These are phyloP conservation scores for Bombus haemorrhoidalis DNA, from an alignment of 1,140 invertebrate species.

Conservation along the genomic window DNA sequence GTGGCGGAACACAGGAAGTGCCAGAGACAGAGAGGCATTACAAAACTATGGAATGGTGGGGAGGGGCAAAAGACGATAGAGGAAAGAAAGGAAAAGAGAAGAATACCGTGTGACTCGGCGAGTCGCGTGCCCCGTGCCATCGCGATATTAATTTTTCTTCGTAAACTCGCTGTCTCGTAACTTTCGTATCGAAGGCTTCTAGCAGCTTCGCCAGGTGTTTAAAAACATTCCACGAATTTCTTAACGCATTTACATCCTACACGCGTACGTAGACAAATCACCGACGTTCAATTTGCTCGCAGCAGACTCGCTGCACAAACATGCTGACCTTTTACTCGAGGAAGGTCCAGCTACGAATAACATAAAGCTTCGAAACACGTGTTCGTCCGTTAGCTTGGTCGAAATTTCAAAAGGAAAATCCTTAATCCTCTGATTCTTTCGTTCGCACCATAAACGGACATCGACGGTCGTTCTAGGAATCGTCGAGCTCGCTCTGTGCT, in stretches of 20 bases:
- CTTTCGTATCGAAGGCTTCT: neutral
- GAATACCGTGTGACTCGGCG: conserved; percentile 14
- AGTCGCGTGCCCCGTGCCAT: conserved; percentile 29
- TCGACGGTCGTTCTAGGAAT: conserved; percentile 10
- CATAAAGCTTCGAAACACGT: neutral
- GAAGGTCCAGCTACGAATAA: too few relatives aligned
- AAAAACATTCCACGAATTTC: neutral
- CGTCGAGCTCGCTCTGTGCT: neutral
- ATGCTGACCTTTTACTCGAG: neutral
- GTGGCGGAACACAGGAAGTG: conserved; percentile 79
- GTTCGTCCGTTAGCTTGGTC: neutral
- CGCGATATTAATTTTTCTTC: neutral
- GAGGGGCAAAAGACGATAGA: conserved; percentile 17
- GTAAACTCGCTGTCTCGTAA: neutral
- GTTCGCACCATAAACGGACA: conserved; percentile 27
- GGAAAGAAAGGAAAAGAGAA: conserved; percentile 27
- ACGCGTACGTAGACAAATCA: neutral
- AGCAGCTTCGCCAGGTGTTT: neutral
- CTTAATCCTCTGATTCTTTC: neutral
- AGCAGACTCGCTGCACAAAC: neutral
- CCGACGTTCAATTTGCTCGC: neutral
- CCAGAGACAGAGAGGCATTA: conserved; percentile 71
- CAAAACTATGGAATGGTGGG: conserved; percentile 38
- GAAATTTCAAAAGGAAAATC: neutral
- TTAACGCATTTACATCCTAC: neutral